A percentile compares a stretch with the other conserved stretches of the same genome.
These are phyloP conservation scores for Eupithecia abbreviata DNA, from an alignment of 2,888 invertebrate species.

Conservation along the genomic window DNA sequence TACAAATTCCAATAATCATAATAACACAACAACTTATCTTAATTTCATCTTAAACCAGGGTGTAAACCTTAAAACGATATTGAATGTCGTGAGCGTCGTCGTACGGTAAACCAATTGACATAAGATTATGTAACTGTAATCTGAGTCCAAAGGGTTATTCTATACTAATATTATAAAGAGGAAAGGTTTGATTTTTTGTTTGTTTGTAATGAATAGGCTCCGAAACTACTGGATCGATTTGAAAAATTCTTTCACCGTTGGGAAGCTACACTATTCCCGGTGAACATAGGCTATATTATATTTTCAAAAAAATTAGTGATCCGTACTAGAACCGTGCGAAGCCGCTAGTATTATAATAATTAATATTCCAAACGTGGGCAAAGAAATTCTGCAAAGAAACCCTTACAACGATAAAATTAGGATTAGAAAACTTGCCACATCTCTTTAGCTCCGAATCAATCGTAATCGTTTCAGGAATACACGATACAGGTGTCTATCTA, in stretches of 20 bases:
- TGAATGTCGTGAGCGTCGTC: not conserved
- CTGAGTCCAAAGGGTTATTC: not conserved
- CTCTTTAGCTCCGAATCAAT: not conserved
- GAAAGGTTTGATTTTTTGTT: too few relatives aligned
- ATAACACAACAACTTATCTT: not conserved
- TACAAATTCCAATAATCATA: not conserved
- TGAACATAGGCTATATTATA: too few relatives aligned
- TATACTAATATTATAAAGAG: too few relatives aligned
- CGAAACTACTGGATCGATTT: too few relatives aligned
- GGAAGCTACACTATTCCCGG: too few relatives aligned
- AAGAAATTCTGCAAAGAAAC: not conserved
- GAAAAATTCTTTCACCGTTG: too few relatives aligned
- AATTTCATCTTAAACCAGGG: not conserved
- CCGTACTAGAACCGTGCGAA: too few relatives aligned
- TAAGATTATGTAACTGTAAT: not conserved
- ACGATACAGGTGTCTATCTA: constrained; percentile 44
- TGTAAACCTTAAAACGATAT: not conserved
- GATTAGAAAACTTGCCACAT: not conserved
- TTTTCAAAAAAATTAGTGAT: too few relatives aligned
- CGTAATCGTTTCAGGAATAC: not conserved
- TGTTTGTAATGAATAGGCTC: too few relatives aligned
- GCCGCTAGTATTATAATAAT: too few relatives aligned
- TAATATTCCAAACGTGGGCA: too few relatives aligned
- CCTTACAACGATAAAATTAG: not conserved
- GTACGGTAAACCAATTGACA: not conserved